Evolutionary conservation across 2,888 invertebrate species (phyloP), one percentile per base, ranked within the genome.

Genomic region (Amblyjoppa fuscipennis): DNA sequence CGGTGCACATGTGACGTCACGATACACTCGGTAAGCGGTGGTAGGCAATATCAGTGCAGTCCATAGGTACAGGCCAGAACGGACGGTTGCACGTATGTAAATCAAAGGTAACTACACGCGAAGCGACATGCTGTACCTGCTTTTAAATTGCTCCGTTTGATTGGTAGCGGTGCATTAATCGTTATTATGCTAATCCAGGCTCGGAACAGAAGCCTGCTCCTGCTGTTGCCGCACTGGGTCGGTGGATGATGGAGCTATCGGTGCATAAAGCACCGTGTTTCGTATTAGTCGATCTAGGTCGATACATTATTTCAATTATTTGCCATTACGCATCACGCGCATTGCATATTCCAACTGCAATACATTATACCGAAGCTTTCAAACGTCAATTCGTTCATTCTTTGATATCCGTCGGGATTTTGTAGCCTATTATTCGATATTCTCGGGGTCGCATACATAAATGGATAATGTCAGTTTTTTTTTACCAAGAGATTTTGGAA

Each of bases 111-210:
- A 91, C 89, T 90, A 91, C 92, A 93, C 92, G 93, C 93, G 90
- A 93, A 90, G 90, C 90, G 89, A 90, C 92, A 90, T 88, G 90
- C 89, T 86, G 90, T 89, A 88, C 90, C 89, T 85, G 90, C 90
- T 92, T 93, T 92, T 91, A 91, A 93, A 92, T 93, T 91, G 91
- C 92, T 91, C 90, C 90, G 90, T 93, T 93, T 93, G 92, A 92
- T 92, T 91, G 91, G 89, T 87, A 86, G 90, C 87, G 84, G 88
- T 89, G 88, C 85, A 89, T 88, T 89, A 89, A 89, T 89, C 89
- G 88, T 88, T 89, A 89, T 88, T 88, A 89, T 88, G 89, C 88
- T 88, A 89, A 89, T 89, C 81, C 74, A 61, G 78, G 38, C 49
- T 78, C 69, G 83, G 45, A 69, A 70, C 74, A 56, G 66, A 66